Conservation (phyloP, 2,888 invertebrate genomes). For the Automeris io region DNA sequence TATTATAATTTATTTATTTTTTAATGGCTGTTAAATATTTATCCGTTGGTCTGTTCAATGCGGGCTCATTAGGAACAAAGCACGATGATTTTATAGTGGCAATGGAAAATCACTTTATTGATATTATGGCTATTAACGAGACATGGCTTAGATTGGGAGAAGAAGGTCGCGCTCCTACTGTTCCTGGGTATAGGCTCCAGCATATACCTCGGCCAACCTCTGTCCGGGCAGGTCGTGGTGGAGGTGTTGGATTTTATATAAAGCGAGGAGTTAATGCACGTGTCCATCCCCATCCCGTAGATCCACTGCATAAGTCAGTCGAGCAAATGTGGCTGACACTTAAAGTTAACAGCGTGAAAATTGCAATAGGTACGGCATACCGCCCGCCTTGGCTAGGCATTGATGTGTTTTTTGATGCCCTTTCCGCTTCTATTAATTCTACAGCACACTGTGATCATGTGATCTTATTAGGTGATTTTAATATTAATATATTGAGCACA, state of each 20-base stretch:
- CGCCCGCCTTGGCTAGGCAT: constrained; percentile 14
- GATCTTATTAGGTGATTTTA: too few species aligned
- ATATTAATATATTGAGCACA: too few species aligned
- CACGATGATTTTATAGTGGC: constrained; percentile 13
- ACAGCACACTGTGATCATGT: too few species aligned
- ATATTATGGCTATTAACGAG: constrained; percentile 18
- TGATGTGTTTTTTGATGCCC: constrained; percentile 13
- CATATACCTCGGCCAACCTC: background rate
- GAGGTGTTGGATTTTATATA: constrained; percentile 18
- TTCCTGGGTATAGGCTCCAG: background rate
- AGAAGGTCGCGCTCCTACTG: constrained; percentile 13
- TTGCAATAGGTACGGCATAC: constrained; percentile 17
- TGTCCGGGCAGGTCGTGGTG: constrained; percentile 11
- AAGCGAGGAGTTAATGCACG: constrained; percentile 4
- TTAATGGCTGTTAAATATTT: too few species aligned
- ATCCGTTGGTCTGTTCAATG: constrained; percentile 16
- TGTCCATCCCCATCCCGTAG: background rate
- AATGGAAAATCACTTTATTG: constrained; percentile 3
- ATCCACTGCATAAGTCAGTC: background rate
- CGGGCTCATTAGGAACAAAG: constrained; percentile 14
- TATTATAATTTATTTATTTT: too few species aligned
- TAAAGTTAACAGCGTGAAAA: constrained; percentile 1
- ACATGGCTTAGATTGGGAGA: constrained; percentile 17
- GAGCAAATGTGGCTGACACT: constrained; percentile 9
- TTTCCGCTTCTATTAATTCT: too few species aligned